Evolutionary conservation across 2,797 vertebrate genomes (phyloP), one percentile per base, ranked within the genome.

Genomic region (Pelobates cultripes): DNA sequence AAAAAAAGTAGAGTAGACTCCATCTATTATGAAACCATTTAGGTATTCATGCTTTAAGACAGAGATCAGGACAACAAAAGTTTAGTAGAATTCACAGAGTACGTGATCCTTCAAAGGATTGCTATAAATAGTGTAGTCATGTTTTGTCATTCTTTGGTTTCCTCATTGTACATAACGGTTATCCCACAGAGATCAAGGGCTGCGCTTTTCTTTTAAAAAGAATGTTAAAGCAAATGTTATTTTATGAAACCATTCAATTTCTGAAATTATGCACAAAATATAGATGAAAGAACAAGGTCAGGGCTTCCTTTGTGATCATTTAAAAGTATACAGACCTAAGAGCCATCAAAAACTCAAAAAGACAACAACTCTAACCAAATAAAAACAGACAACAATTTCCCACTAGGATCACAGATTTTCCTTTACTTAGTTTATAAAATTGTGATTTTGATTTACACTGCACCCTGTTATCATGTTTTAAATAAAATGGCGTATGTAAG

Each of bases 181-280:
- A 84, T 71, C 82, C 82, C 82, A 79, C 82, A 79, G 82, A 84
- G 82, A 84, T 84, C 82, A 84, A 84, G 82, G 81, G 43, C 77
- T 75, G 67, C 15, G 57, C 55, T 76, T 84, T 84, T 79, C 72
- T 84, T 84, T 74, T 75, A 44, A 79, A 28, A 77, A 66, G 60
- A 79, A 84, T 73, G 28, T 79, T 79, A 71, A 84, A 84, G 79
- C 82, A 84, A 84, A 84, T 79, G 82, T 83, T 83, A 44, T 84
- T 84, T 75, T 76, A 84, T 79, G 73, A 75, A 79, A 75, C 77
- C 82, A 84, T 84, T 84, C 77, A 79, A 79, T 79, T 76, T 79
- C 72, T 82, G 44, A 81, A 81, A 82, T 78, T 82, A 85, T 85
- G 71, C 84, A 82, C 71, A 85, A 82, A 84, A 79, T 79, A 84